Base-by-base conservation (phyloP, 2,888 invertebrate genomes). In the Polymixis lichenea region DNA sequence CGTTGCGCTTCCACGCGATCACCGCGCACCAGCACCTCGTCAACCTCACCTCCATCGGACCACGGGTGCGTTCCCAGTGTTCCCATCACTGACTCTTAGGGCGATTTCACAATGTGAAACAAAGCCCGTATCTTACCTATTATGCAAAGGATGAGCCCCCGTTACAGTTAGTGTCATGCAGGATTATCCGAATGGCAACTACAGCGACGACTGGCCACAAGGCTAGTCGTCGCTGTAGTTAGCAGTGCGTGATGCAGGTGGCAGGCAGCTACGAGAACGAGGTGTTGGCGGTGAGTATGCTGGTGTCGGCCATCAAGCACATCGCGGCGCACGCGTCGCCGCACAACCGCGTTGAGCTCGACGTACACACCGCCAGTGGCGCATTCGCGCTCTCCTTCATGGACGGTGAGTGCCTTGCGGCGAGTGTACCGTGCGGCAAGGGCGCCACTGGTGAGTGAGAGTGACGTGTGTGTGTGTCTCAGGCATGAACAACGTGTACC, bases 181-280 rank as follows among this genome's bases (percentile, higher is more conserved):
- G 25, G 64, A 25, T 22, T 7, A 65, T 25, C 28, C 19, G 28
- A 49, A 19, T 49, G 49, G 49, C 66, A 13, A 32, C 19, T 32
- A 22, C 32, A 60, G 60, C 19, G 60, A 60, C 19, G 11, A 60
- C 32, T 32, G 60, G 32, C 60, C 19, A 32, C 7, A 32, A 32
- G 22, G 86, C 32, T 25, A n/a, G 25, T 51, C 62, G 49, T 25
- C 15, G n/a, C 32, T 56, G 32, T 32, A 56, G n/a, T 13, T 51
- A 22, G 3, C 32, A 15, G 66, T 28, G 73, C 9, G 15, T n/a
- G 53, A 28, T 22, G 75, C 88, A 94, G 94, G 96, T 96, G 89
- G 95, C 96, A 25, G 99, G 99, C 60, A 98, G 98, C 91, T 97
- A 98, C 89, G 98, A 98, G 92, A 98, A 98, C 95, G 99, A 99